Evolutionary conservation across 2,888 invertebrate genomes (phyloP).

Genomic region (Sphecodes monilicornis): DNA sequence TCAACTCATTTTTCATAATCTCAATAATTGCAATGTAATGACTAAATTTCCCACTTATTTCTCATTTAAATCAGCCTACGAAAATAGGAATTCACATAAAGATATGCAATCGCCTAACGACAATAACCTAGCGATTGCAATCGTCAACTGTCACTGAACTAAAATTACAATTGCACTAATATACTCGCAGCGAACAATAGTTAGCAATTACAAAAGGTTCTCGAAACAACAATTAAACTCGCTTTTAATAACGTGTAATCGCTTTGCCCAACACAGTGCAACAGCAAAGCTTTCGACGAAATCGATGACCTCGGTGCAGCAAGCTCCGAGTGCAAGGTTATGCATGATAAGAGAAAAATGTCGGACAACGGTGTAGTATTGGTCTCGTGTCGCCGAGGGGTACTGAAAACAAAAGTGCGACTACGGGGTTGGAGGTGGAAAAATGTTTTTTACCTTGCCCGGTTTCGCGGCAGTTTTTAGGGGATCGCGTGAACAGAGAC

Average conservation of each 20-base stretch:
- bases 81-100: not conserved
- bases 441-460: not conserved
- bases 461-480: not conserved
- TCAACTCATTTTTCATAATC: too few species aligned
- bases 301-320: not conserved
- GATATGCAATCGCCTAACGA: not conserved
- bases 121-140: not conserved
- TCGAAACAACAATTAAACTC: not conserved
- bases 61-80: not conserved
- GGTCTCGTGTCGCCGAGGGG: not conserved
- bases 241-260: not conserved
- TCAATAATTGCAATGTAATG: not conserved
- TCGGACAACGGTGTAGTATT: not conserved
- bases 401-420: not conserved
- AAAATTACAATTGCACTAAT: not conserved
- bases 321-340: not conserved
- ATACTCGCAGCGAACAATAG: not conserved
- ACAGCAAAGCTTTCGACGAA: not conserved
- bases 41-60: not conserved
- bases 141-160: not conserved
- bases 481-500: slow-evolving; percentile 23
- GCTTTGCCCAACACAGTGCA: not conserved
- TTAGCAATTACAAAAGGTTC: not conserved
- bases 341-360: not conserved
- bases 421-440: not conserved